These are phyloP conservation scores for Leptinotarsa juncta DNA, from an alignment of 2,888 invertebrate species.

Conservation along the genomic window DNA sequence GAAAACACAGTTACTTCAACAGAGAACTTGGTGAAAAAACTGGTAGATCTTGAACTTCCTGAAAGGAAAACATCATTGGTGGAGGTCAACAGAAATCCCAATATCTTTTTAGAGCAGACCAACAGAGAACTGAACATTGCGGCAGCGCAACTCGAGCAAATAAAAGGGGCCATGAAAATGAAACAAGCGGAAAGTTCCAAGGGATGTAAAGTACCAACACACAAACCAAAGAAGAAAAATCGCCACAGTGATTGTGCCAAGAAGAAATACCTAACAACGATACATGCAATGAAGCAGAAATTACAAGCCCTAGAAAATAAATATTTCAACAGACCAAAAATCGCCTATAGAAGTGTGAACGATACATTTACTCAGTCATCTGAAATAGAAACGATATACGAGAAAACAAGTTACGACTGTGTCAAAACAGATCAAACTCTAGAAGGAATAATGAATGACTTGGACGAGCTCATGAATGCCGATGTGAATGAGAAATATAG, in stretches of 20 bases:
- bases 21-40: slow-evolving; percentile 22
- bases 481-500: slow-evolving; percentile 17
- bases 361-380: slow-evolving; percentile 40
- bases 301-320: slow-evolving; percentile 55
- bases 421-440: slow-evolving; percentile 34
- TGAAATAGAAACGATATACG: slow-evolving; percentile 36
- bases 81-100: slow-evolving; percentile 23
- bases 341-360: slow-evolving; percentile 46
- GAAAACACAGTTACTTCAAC: neutral
- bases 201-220: slow-evolving; percentile 16
- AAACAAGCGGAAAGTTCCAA: slow-evolving; percentile 21
- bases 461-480: slow-evolving; percentile 37
- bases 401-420: slow-evolving; percentile 8
- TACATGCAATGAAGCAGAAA: slow-evolving; percentile 52
- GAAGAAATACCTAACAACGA: slow-evolving; percentile 50
- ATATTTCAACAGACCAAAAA: slow-evolving; percentile 45
- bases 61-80: slow-evolving; percentile 13
- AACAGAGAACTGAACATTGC: slow-evolving; percentile 37
- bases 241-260: slow-evolving; percentile 35
- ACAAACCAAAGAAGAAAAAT: slow-evolving; percentile 30
- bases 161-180: slow-evolving; percentile 27
- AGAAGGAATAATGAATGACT: slow-evolving; percentile 34
- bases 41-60: slow-evolving; percentile 23
- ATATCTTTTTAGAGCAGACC: slow-evolving; percentile 32
- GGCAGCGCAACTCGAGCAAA: slow-evolving; percentile 31